Base-by-base conservation (phyloP, 1,140 invertebrate species). In the Micrasema minimum region DNA sequence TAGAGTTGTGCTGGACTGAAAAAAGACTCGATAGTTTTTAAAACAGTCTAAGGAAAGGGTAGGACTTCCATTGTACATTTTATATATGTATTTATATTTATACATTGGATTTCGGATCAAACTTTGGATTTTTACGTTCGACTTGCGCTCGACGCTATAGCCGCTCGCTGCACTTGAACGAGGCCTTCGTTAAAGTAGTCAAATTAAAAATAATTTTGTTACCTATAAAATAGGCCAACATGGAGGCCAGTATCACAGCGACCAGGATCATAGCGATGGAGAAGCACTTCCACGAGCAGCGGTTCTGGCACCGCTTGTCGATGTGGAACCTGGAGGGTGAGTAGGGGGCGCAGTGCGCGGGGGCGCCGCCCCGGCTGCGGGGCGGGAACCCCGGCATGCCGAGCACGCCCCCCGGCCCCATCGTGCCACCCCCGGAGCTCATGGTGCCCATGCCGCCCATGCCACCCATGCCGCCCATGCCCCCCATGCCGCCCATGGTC, bases 171-270 rank as follows among this genome's bases (percentile, higher is more conserved):
- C n/a, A n/a, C n/a, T n/a, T n/a, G n/a, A n/a, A n/a, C n/a, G n/a
- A n/a, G n/a, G n/a, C n/a, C n/a, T n/a, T n/a, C n/a, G n/a, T n/a
- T n/a, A n/a, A n/a, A n/a, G n/a, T n/a, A n/a, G n/a, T n/a, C n/a
- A n/a, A n/a, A n/a, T n/a, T n/a, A 31, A 31, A 31, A 31, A 31
- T 31, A 31, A 7, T 31, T 88, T 91, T 51, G 23, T 92, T 88
- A 97, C 96, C 92, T 87, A 93, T 94, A 85, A 97, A 96, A 86
- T 97, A 98, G 74, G 93, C 92, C 77, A 97, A 88, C 88, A 96
- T 94, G 66, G 94, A 94, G 76, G 94, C 90, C 76, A 97, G 88
- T 72, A 92, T 91, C 73, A 96, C 91, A 79, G 90, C 91, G 76
- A 97, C 85, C 76, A 96, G 88, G 79, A 97, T 95, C 82, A 97